Evolutionary conservation across 2,888 invertebrate species (phyloP), one percentile per base, ranked within the genome.

Genomic region (Hydropsyche betteni): DNA sequence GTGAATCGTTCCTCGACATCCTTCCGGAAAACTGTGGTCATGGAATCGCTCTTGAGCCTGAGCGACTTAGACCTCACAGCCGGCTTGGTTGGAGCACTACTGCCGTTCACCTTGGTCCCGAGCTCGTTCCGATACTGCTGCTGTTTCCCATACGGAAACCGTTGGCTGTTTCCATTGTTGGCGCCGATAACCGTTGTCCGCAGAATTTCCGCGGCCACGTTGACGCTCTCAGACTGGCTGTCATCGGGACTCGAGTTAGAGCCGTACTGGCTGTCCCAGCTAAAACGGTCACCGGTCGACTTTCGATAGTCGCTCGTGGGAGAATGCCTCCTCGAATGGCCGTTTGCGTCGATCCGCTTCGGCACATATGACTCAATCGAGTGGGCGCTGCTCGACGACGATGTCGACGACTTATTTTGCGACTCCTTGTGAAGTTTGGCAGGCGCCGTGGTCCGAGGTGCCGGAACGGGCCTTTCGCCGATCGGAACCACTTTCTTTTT

Each of bases 51-150:
- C 83, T 87, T 87, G 55, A 88, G 85, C 83, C 88, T 85, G 79
- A 88, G 83, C 76, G 88, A 88, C 83, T 88, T 88, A 77, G 88
- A 88, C 80, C 87, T 87, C 84, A 87, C 87, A 82, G 84, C 86
- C 80, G 87, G 86, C 79, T 83, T 81, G 79, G 84, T 84, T 44
- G 78, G 61, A 33, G 74, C 74, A 78, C 81, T 81, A 80, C 83
- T 85, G 75, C 83, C 84, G 81, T 85, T 85, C 80, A 82, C 85
- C 74, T 75, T 76, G 84, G 83, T 81, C 82, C 85, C 68, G 83
- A 82, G 75, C 61, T 69, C 74, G 74, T 72, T 75, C 61, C 71
- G 51, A 68, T 78, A 69, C 55, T 70, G 72, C 64, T 78, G 73
- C 55, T 70, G 72, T 75, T 79, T 79, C 77, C 77, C 79, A 79